Evolutionary conservation across 2,797 vertebrate genomes (phyloP), one percentile per base, ranked within the genome.

Genomic region (Mionectes olivaceus): DNA sequence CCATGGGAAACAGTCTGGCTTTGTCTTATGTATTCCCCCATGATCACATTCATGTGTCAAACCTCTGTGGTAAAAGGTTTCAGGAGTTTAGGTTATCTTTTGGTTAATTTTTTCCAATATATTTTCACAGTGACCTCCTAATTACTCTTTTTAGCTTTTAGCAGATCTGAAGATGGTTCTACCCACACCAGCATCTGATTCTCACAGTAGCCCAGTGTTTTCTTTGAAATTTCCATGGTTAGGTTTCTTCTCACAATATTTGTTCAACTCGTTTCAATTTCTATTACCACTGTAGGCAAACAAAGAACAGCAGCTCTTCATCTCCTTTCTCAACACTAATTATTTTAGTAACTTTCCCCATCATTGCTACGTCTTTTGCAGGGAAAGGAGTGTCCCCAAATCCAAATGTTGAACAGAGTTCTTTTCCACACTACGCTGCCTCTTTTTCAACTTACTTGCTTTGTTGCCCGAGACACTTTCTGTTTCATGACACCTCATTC

Each of bases 331-430:
- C 43, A 77, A 64, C 11, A 47, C 4, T 32, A 60, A 87, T 41
- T 65, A 81, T 35, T 83, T 64, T 77, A 90, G 49, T 41, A 94
- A 43, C 43, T 81, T 86, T 82, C 43, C 30, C 39, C 35, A 89
- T 50, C 11, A 43, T 64, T 71, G 67, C 37, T 28, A 28, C 11
- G 39, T 15, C 9, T 67, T 91, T 56, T 82, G 52, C 41, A 52
- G 64, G 28, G 28, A 74, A 86, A 74, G 11, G 7, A 60, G 37
- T 4, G 7, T 49, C 46, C 37, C 27, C 41, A 79, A 68, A 47
- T 15, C 30, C 39, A 77, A 81, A 43, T 0, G 0, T 56, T 41
- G 84, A 86, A 47, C 41, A 81, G 25, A 92, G 37, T 6, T 86
- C 44, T 81, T 52, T 81, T 56, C 57, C 78, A 28, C 19, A 81